Base-by-base conservation (phyloP, 2,888 invertebrate species). In the Elysia crispata region DNA sequence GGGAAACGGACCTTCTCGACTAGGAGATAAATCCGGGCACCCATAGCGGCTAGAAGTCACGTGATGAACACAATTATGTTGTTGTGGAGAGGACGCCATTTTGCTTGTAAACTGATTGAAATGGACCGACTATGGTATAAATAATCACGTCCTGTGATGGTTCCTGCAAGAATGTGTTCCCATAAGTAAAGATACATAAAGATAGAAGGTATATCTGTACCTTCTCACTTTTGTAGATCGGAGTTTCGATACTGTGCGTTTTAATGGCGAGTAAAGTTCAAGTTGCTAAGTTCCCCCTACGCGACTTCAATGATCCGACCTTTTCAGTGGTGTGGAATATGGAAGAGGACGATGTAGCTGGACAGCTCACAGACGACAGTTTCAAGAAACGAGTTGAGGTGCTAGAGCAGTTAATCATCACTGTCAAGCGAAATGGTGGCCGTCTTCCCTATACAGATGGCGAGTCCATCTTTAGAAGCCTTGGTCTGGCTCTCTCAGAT, bases 401-500 rank as follows among this genome's bases (percentile, higher is more conserved):
- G 62, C 84, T 92, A 31, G 91, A 91, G 76, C 88, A 89, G 82
- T 84, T 92, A 77, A 83, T 91, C 57, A 86, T 88, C n/a, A 88
- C 89, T 60, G 90, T 89, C 23, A 85, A 90, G 69, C 83, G 89
- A 83, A 90, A 89, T 88, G 89, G 89, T 30, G 91, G 91, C 64
- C 86, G 87, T 67, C 82, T 92, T 25, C 91, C 90, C 25, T 90
- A 89, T 83, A 80, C 83, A 11, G 89, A 91, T 73, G 87, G 86
- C 54, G 85, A 85, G 66, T 85, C 90, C 11, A 88, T 92, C 50
- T 92, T 92, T 85, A 86, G 90, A 81, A 91, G 91, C 31, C 87
- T 93, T 70, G 89, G 90, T 60, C 86, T 89, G 76, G 91, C 92
- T 18, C 86, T 93, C n/a, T 86, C 88, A 25, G 93, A 93, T 81